These are phyloP conservation scores for Contarinia nasturtii DNA, from an alignment of 1,140 invertebrate species.

Conservation along the genomic window DNA sequence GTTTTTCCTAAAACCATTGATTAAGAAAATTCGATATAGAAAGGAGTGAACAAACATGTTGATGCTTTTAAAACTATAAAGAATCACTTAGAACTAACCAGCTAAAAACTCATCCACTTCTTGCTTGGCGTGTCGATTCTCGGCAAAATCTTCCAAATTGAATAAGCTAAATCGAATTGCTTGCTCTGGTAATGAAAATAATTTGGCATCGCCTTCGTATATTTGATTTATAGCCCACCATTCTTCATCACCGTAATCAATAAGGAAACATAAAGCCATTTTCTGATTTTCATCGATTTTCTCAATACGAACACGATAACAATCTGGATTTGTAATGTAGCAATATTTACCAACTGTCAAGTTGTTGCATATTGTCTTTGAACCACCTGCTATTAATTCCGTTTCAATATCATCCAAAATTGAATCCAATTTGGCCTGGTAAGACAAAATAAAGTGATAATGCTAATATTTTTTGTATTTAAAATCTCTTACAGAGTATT, in stretches of 20 bases:
- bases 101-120: conserved; percentile 11
- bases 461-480: not conserved
- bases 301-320: conserved; percentile 17
- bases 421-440: conserved; percentile 9
- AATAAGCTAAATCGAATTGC: conserved; percentile 18
- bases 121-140: conserved; percentile 14
- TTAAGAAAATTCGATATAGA: too few relatives aligned
- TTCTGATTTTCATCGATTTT: conserved; percentile 9
- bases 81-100: too few relatives aligned
- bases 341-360: conserved; percentile 10
- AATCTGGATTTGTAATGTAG: conserved; percentile 13
- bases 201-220: conserved; percentile 11
- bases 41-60: too few relatives aligned
- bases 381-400: conserved; percentile 8
- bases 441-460: not conserved
- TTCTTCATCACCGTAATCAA: conserved; percentile 19
- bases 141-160: conserved; percentile 21
- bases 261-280: conserved; percentile 15
- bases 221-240: conserved; percentile 10
- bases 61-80: too few relatives aligned
- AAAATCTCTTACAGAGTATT: conserved; percentile 11
- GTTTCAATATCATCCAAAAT: conserved; percentile 14
- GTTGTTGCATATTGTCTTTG: conserved; percentile 4
- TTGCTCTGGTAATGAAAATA: conserved; percentile 15
- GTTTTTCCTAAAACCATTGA: too few relatives aligned